Evolutionary conservation across 2,888 invertebrate species (phyloP), one percentile per base, ranked within the genome.

Genomic region (Plutella xylostella): DNA sequence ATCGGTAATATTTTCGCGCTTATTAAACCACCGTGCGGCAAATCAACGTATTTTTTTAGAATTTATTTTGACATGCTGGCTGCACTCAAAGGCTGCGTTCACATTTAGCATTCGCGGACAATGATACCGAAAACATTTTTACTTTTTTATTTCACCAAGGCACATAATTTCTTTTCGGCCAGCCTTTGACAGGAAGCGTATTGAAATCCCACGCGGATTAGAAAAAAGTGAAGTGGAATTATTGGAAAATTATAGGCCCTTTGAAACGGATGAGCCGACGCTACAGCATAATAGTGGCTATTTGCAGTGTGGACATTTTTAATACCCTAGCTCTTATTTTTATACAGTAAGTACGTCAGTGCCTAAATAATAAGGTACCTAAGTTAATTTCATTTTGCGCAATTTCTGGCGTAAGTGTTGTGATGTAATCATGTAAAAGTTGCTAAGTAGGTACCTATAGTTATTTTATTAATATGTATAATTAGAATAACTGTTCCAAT

Each of bases 131-230:
- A 72, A 69, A 72, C 69, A 73, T 63, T 69, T 68, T 65, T 64
- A 58, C 51, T 57, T 65, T 68, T 66, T 67, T 68, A 67, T 59
- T 18, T 37, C 15, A 11, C 43, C 65, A 65, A 59, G 53, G 60
- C 66, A 65, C 67, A 69, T 69, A 68, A 70, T 72, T 70, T 65
- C 51, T 55, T 64, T 62, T 67, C 67, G 68, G 67, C 57, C 64
- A 61, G 60, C 59, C 61, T 73, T 68, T 67, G 63, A 68, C 70
- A 74, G 75, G 76, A 75, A 77, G 61, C 58, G 59, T 65, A 73
- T 78, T 72, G 72, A 72, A 70, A 71, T 82, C 80, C 63, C 80
- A 80, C 80, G 75, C 56, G 65, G 77, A 78, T 80, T 64, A 63
- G 58, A 71, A 78, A 72, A 75, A 75, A 68, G 61, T 75, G 62